Evolutionary conservation across 2,888 invertebrate species (phyloP).

Genomic region (Danaus chrysippus): DNA sequence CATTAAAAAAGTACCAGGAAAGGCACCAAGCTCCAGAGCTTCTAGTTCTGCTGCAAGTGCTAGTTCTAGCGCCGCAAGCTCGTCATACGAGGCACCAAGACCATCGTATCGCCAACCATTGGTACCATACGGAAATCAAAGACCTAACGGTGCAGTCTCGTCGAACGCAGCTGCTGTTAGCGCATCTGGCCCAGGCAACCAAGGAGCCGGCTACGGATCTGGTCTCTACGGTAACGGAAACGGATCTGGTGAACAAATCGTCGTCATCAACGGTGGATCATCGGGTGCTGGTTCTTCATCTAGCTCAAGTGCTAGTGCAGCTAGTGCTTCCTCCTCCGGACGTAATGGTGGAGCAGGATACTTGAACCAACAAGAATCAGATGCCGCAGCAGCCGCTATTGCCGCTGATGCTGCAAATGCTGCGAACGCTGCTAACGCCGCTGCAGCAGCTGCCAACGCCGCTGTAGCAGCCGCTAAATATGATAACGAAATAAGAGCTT

Average conservation of each 20-base stretch:
- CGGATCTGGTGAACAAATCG: constrained; percentile 1
- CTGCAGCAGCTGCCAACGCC: constrained; percentile 10
- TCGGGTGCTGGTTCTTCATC: constrained; percentile 12
- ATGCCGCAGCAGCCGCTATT: constrained; percentile 9
- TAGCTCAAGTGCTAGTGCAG: constrained; percentile 4
- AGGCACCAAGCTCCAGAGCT: background rate
- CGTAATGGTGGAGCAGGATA: background rate
- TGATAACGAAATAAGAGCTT: no score
- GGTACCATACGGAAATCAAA: constrained; percentile 1
- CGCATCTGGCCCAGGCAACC: constrained; percentile 10
- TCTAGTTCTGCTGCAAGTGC: constrained; percentile 9
- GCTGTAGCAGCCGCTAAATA: background rate
- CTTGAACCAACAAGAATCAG: background rate
- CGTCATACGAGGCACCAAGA: background rate
- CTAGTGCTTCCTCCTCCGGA: constrained; percentile 5
- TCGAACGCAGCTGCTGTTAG: background rate
- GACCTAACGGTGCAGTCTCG: constrained; percentile 15
- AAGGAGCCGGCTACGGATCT: constrained; percentile 3
- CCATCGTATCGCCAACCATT: background rate
- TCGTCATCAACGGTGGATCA: constrained; percentile 9
- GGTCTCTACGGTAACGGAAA: background rate
- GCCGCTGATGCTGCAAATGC: constrained; percentile 1
- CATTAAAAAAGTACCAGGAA: constrained; percentile 36
- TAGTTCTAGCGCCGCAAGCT: background rate
- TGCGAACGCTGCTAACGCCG: constrained; percentile 10